A percentile compares a stretch with the other conserved stretches of the same genome.
phyloP scores from a whole-genome alignment of 2,888 invertebrate species.

The Plagiodera versicolora region DNA sequence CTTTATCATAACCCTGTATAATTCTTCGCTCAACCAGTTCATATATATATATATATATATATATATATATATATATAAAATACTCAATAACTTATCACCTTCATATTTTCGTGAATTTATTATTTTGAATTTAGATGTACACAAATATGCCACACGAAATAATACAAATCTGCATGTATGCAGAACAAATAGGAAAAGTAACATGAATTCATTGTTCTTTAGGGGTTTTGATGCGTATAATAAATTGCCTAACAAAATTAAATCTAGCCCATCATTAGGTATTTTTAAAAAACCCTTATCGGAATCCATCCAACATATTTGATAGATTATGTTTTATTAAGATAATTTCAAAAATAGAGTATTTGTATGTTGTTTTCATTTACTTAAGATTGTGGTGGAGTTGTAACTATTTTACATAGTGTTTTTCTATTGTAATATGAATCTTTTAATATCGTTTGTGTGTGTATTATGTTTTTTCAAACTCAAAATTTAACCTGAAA shows the following conservation, averaged over 20 bases:
- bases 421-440: no score
- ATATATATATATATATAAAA: background rate
- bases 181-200: background rate
- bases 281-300: background rate
- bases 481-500: background rate
- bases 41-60: no score
- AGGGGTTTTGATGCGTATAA: constrained; percentile 1
- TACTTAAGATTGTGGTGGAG: no score
- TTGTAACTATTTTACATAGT: no score
- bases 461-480: background rate
- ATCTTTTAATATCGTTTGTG: no score
- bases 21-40: no score
- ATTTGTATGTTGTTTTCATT: no score
- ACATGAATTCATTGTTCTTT: background rate
- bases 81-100: no score
- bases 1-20: no score
- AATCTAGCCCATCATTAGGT: background rate
- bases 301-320: no score
- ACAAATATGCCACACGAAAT: background rate
- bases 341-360: background rate
- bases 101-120: background rate
- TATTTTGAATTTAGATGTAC: background rate
- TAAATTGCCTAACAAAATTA: constrained; percentile 1
- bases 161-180: background rate
- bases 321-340: background rate